Evolutionary conservation across 2,888 invertebrate species (phyloP), one percentile per base, ranked within the genome.

Genomic region (Tenthredo distinguenda): DNA sequence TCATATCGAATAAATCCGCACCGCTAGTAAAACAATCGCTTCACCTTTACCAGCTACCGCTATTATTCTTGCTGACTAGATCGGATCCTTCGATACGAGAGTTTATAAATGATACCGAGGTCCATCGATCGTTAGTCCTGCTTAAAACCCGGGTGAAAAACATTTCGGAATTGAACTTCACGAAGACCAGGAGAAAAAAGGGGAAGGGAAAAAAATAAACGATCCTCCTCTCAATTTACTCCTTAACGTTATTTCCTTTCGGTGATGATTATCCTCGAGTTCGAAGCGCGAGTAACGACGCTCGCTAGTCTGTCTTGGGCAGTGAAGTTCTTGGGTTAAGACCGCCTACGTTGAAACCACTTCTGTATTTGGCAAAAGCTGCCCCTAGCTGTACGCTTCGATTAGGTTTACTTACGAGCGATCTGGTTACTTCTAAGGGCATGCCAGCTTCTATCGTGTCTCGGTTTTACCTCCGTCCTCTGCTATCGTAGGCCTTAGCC

Each of bases 291-390:
- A 74, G 40, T 74, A 74, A 43, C 40, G 74, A 40, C 55, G 50
- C 31, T 47, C 26, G 34, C 26, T 68, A 15, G 34, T 68, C 68
- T 68, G 10, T 68, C 34, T 34, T 34, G 68, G 31, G 15, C 81
- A 55, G 81, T 40, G 21, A 47, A 68, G 65, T 68, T 83, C 68
- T 83, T 26, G 68, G 83, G 83, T 83, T 83, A 83, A 83, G 90
- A 91, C 91, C 92, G 91, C 92, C 92, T 92, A 92, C 91, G 92
- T 90, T 87, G 90, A 90, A 91, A 90, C 86, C 87, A 90, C 89
- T 90, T 91, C 91, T 92, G 89, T 91, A 92, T 92, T 92, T 91
- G 92, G 92, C 89, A 88, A 88, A 88, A 86, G 77, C 87, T 88
- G 87, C 88, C 88, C 87, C 87, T 86, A 86, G 86, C 87, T 88